Conservation (phyloP, 2,888 invertebrate genomes). For the Cacoxenus indagator region DNA sequence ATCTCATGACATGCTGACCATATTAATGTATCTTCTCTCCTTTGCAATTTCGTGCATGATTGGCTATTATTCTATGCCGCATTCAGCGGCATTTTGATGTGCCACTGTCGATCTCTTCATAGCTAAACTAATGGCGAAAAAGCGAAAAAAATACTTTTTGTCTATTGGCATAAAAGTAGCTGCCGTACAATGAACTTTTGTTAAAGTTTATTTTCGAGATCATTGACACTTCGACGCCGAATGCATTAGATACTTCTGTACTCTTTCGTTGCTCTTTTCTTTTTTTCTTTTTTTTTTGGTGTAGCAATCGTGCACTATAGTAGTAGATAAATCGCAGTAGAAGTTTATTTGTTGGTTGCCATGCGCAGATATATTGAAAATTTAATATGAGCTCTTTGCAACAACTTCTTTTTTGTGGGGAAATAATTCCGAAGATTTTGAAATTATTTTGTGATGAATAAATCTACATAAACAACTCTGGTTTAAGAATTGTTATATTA, state of each 20-base stretch:
- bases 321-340: constrained; percentile 34
- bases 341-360: background rate
- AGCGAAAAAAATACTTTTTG: background rate
- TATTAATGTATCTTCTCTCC: constrained; percentile 64
- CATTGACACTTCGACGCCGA: constrained; percentile 65
- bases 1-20: constrained; percentile 64
- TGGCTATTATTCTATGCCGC: constrained; percentile 47
- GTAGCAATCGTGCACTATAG: constrained; percentile 61
- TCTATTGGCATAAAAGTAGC: constrained; percentile 3
- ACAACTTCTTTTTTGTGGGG: no score
- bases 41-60: constrained; percentile 61
- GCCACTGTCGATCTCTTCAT: background rate
- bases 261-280: background rate
- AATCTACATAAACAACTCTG: no score
- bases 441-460: no score
- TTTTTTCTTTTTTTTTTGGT: constrained; percentile 45
- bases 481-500: no score
- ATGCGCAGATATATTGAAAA: background rate
- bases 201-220: constrained; percentile 52
- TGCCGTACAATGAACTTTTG: constrained; percentile 53
- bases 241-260: constrained; percentile 50
- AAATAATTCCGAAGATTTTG: no score
- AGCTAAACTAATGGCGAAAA: background rate
- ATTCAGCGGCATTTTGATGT: constrained; percentile 19
- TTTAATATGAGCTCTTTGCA: no score